Evolutionary conservation across 2,113 vertebrate genomes (phyloP).

Genomic region (Mohoua ochrocephala): DNA sequence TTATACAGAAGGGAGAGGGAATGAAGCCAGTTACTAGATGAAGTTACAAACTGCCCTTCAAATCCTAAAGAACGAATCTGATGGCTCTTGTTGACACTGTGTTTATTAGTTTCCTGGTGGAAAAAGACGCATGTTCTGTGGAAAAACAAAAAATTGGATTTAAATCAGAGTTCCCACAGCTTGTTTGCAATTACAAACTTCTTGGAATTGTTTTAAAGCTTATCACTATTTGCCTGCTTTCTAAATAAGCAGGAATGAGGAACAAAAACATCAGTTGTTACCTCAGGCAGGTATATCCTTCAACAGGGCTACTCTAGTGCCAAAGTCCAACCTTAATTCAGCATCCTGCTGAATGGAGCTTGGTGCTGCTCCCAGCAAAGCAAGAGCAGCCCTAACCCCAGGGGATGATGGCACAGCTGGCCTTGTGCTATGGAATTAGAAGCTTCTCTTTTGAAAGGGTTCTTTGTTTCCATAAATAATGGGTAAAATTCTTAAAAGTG

Average conservation of each 20-base stretch:
- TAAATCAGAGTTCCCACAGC: constrained; percentile 1
- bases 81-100: not conserved
- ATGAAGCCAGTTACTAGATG: not conserved
- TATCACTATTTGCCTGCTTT: not conserved
- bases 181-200: not conserved
- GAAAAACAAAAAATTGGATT: not conserved
- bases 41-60: not conserved
- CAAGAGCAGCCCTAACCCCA: not conserved
- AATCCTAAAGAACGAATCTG: not conserved
- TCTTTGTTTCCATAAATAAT: constrained; percentile 9
- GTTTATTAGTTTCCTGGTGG: not conserved
- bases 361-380: not conserved
- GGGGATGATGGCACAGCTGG: not conserved
- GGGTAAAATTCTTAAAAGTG: not conserved
- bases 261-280: constrained; percentile 7
- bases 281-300: not conserved
- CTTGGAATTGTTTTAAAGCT: constrained; percentile 36
- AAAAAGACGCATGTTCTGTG: not conserved
- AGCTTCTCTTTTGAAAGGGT: not conserved
- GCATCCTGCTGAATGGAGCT: not conserved
- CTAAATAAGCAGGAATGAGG: constrained; percentile 36
- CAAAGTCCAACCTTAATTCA: not conserved
- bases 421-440: not conserved
- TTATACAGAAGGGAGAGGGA: not conserved
- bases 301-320: not conserved